Conservation (phyloP, 2,888 invertebrate genomes). For the Deilephila elpenor region DNA sequence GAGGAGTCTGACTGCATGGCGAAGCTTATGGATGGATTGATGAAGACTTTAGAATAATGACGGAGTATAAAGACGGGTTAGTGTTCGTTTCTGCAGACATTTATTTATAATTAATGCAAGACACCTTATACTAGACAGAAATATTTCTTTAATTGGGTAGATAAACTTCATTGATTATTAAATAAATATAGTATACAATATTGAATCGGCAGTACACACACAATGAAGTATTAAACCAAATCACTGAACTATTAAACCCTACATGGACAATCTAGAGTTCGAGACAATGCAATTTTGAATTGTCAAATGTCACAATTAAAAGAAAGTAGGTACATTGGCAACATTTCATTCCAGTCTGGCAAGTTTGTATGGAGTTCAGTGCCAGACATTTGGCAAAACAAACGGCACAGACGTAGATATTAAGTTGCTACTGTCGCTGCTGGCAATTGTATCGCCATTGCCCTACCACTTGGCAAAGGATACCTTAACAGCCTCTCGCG, state of each 20-base stretch:
- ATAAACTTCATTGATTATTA: too few species aligned
- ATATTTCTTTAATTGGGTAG: too few species aligned
- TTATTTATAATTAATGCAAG: too few species aligned
- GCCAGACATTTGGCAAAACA: slow-evolving; percentile 8
- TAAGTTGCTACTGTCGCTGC: not conserved
- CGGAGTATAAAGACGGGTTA: not conserved
- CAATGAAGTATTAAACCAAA: too few species aligned
- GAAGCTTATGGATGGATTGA: not conserved
- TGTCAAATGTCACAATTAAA: not conserved
- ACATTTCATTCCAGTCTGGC: not conserved
- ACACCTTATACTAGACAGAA: too few species aligned
- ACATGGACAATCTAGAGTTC: too few species aligned
- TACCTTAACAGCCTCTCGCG: not conserved
- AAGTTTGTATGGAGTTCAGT: not conserved
- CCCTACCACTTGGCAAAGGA: slow-evolving; percentile 8
- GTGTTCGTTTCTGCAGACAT: not conserved
- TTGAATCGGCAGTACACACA: too few species aligned
- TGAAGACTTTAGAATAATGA: slow-evolving; percentile 1
- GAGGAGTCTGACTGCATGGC: slow-evolving; percentile 28
- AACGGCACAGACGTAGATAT: not conserved
- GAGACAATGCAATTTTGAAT: not conserved
- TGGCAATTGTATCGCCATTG: slow-evolving; percentile 9
- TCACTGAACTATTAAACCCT: too few species aligned
- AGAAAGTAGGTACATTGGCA: not conserved
- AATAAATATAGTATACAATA: too few species aligned